A percentile compares a stretch with the other conserved stretches of the same genome.
Evolutionary conservation across 2,888 invertebrate species (phyloP).

Genomic region (Diogma glabrata): DNA sequence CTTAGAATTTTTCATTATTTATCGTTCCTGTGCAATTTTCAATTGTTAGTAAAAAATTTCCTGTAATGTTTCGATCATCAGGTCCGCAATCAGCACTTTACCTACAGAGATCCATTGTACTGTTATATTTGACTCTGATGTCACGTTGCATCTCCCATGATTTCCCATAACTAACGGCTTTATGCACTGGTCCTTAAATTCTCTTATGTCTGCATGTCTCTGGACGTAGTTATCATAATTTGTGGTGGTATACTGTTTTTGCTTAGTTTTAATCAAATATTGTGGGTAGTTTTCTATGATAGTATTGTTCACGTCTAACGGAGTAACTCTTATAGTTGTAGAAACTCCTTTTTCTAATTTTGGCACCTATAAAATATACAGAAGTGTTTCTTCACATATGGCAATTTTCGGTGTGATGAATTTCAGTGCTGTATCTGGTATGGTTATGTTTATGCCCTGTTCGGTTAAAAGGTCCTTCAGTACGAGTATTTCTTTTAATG

Average conservation of each 20-base stretch:
- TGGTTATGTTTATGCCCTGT: background rate
- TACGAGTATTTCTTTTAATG: background rate
- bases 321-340: background rate
- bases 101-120: no score
- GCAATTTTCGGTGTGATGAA: background rate
- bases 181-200: background rate
- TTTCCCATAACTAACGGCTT: background rate
- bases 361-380: background rate
- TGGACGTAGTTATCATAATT: background rate
- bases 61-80: no score
- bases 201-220: background rate
- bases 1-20: no score
- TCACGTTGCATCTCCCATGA: no score
- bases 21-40: no score
- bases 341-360: background rate
- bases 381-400: background rate
- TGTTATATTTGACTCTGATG: no score
- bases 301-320: background rate
- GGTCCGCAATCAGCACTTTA: no score
- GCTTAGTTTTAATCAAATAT: background rate
- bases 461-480: background rate
- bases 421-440: background rate
- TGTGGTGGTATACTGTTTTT: background rate
- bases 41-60: no score
- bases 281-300: background rate